Base-by-base conservation (phyloP, 2,113 vertebrate species). In the Lagenorhynchus albirostris region DNA sequence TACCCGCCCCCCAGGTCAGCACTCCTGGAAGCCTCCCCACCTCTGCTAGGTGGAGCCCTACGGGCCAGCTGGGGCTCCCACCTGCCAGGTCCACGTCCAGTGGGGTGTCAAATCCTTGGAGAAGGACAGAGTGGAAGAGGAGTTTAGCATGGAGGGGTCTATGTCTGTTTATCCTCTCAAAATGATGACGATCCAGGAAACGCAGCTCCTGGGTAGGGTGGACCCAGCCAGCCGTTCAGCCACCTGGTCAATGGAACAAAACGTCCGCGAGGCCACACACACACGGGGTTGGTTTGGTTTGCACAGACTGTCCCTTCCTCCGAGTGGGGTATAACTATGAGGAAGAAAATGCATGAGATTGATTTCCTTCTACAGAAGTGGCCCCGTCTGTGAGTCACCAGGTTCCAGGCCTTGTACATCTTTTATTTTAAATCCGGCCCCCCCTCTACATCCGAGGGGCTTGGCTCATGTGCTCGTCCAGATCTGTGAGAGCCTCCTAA, bases 161-260 rank as follows among this genome's bases (percentile, higher is more conserved):
- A 0, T 15, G 68, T 31, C 55, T 38, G 23, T 60, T 50, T 6
- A 21, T 31, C 23, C 2, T 50, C 41, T 33, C 21, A 31, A 89
- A 29, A 13, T 63, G 36, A 50, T 3, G 7, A 0, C 0, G 0
- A 47, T 4, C 58, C 31, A 44, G 65, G 13, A 36, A 41, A 12
- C 0, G 8, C 10, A 7, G 3, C 26, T 55, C 9, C 6, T 1
- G 2, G 6, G 4, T 0, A 0, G 7, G 36, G 63, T 11, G 58
- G n/a, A 23, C 62, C 6, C 41, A 11, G 65, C 29, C 12, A 68
- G 14, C 65, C 58, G 5, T 33, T 12, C 15, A 3, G 31, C 44
- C 26, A 0, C 11, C 87, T 47, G 31, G 44, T 74, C 53, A 14
- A 2, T 18, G 4, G 84, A 70, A 18, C 11, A 3, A 33, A 47